Evolutionary conservation across 2,113 vertebrate species (phyloP), one percentile per base, ranked within the genome.

Genomic region (Microcebus ravelobensis): DNA sequence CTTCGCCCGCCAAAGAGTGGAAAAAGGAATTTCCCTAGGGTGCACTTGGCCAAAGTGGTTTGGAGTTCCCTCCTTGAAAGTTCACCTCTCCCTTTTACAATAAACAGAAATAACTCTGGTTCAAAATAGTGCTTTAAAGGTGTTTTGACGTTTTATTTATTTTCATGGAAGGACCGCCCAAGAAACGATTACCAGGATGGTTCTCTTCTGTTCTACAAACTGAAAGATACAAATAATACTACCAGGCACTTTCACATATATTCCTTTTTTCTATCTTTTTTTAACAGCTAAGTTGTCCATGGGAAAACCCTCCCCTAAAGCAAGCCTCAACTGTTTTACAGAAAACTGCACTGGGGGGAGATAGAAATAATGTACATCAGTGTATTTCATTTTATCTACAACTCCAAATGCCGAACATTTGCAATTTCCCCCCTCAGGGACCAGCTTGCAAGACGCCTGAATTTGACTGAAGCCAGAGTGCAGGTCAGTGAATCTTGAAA

Each of bases 401-500:
- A 94, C 42, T 90, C 13, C 65, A 91, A 93, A 95, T 52, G 93
- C 87, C 97, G 39, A 97, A 85, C 70, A 57, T 83, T 92, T 94
- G 7, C 31, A 34, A 34, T 95, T 95, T 90, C 74, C 17, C 61
- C 48, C 73, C 6, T n/a, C 74, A 97, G 97, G 67, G 55, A 59
- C 27, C 7, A n/a, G 2, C 68, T 97, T 87, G 97, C 94, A 15
- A 3, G 1, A 80, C 86, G 25, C n/a, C 94, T 98, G 87, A 65
- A 94, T 95, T n/a, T 98, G 83, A 25, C 61, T 94, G 87, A 95
- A 87, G 1, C 18, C 50, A 91, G 8, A 83, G 97, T 98, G 42
- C 87, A 95, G 95, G 97, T 98, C 39, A 97, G 97, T 97, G 86
- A 63, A 93, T 93, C 65, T 83, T 91, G 34, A 83, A 91, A 94